Evolutionary conservation across 2,113 vertebrate genomes (phyloP), one percentile per base, ranked within the genome.

Genomic region (Hymenochirus boettgeri): DNA sequence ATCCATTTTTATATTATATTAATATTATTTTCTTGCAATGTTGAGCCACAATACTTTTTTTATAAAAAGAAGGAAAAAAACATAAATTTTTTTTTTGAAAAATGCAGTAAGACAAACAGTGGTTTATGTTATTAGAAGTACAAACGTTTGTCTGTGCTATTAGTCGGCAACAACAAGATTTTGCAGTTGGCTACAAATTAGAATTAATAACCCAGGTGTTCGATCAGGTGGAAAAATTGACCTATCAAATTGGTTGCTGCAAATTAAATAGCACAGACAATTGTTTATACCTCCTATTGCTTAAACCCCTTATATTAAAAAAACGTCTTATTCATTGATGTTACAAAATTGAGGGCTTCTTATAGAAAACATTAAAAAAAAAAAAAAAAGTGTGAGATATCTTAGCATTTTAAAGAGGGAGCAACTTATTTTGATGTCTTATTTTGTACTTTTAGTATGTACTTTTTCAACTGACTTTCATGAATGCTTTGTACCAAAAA

Each of bases 401-500:
- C 18, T 19, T 35, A 57, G 22, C 54, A 25, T 23, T 29, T n/a
- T 31, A 66, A 58, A 57, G 31, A 52, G 80, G 88, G 51, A 71
- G 39, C 61, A 61, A 74, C 62, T 72, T 72, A 70, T 75, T 58
- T 54, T 66, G 73, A 70, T 88, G 87, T 89, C 82, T 91, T 90
- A 90, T 91, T 86, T 92, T 83, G 82, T 88, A 86, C 87, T 63
- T 78, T 57, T 90, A 87, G 86, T 85, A 86, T 91, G 80, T 86
- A 85, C 87, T 91, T 90, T 87, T 87, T 88, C 80, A 87, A 86
- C 81, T 86, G 87, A 88, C 84, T 88, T 92, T 93, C 86, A 84
- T 92, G 89, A 89, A 91, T 89, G 90, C 89, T 91, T 91, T 92
- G 89, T 92, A 92, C 89, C 88, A 92, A 94, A 92, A 92, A 87